Percentiles rank a stretch among this genome's conserved stretches.
These are phyloP conservation scores for Eretmochelys imbricata DNA, from an alignment of 2,113 vertebrate genomes.

Conservation along the genomic window DNA sequence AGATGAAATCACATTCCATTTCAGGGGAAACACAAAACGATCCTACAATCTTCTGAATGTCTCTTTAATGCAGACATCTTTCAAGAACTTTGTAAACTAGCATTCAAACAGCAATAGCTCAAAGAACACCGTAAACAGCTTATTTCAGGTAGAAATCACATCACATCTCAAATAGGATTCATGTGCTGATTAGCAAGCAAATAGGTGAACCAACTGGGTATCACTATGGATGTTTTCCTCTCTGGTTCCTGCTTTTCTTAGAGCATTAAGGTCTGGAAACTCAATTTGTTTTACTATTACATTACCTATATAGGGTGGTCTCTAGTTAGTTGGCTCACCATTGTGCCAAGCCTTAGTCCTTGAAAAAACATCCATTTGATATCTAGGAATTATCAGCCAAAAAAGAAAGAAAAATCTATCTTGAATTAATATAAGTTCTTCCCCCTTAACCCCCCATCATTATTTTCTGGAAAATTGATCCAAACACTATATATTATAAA, in stretches of 20 bases:
- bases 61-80: conserved; percentile 53
- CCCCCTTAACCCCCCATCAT: neutral
- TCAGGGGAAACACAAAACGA: conserved; percentile 59
- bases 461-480: conserved; percentile 15
- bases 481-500: conserved; percentile 34
- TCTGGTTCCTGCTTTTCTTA: conserved; percentile 56
- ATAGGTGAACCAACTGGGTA: conserved; percentile 43
- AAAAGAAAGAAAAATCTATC: conserved; percentile 24
- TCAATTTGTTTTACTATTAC: conserved; percentile 44
- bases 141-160: conserved; percentile 68
- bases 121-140: conserved; percentile 58
- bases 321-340: conserved; percentile 34
- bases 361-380: conserved; percentile 31
- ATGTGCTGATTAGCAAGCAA: conserved; percentile 48
- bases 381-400: neutral
- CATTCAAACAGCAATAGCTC: conserved; percentile 44
- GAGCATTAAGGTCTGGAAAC: conserved; percentile 52
- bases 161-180: conserved; percentile 53
- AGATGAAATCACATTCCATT: conserved; percentile 66
- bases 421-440: conserved; percentile 40
- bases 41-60: conserved; percentile 59
- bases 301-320: conserved; percentile 42
- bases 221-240: conserved; percentile 18
- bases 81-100: conserved; percentile 59
- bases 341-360: conserved; percentile 5